Base-by-base conservation (phyloP, 2,888 invertebrate genomes). In the Andrena bicolor region DNA sequence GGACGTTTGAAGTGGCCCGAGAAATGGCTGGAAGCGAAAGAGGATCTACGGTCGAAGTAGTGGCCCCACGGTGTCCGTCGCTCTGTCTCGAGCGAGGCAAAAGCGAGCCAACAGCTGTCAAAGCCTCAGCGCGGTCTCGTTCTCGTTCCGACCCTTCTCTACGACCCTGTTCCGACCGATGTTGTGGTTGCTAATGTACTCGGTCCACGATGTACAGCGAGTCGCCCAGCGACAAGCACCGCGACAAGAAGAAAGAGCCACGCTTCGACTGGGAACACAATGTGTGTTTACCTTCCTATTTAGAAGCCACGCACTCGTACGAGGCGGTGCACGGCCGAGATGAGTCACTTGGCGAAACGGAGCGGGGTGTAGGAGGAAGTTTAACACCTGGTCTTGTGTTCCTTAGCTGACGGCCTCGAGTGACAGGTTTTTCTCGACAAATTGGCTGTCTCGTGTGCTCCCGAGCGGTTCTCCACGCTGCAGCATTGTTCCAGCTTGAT, bases 131-230 rank as follows among this genome's bases (percentile, higher is more conserved):
- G 69, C 69, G 73, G 41, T 41, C 81, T 71, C 81, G 82, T 70
- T 79, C 80, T 69, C 82, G 74, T 83, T 78, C 84, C 78, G 76
- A 83, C 80, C 86, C 89, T 84, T 81, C 76, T 74, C 71, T 66
- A 66, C 74, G 71, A 72, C 76, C 81, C 64, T 28, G 65, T 56
- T 56, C 74, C 68, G 79, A 64, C 70, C 87, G 82, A 82, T 91
- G 92, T 91, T 91, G 87, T 91, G 90, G 83, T 91, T 91, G 89
- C 90, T 91, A 91, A 91, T 91, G 91, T 86, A 90, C 89, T 87
- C 81, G 87, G 82, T 74, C 78, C 79, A 79, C 79, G 84, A 23
- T 76, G 77, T 77, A 82, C 75, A 70, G 51, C 65, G 74, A 76
- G 79, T 85, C 83, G 76, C 79, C 83, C 30, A 30, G 28, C 83